These are phyloP conservation scores for Sus scrofa DNA, from an alignment of 2,113 vertebrate genomes.

Conservation along the genomic window T2T-Sscrofa CM000814.6:5246501-5247000, in stretches of 20 bases:
- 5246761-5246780: background rate
- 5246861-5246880: background rate
- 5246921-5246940: constrained; percentile 27
- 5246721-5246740: background rate
- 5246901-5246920: background rate
- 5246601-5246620: background rate
- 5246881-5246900: background rate
- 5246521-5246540: background rate
- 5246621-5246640: background rate
- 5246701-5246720: background rate
- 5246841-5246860: background rate
- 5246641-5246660: background rate
- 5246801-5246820: background rate
- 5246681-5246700: background rate
- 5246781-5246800: background rate
- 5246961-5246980: background rate
- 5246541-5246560: background rate
- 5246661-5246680: background rate
- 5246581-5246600: background rate
- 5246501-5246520: background rate
- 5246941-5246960: background rate
- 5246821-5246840: background rate
- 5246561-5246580: background rate
- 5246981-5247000: background rate
- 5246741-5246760: background rate